Evolutionary conservation across 92 coral and sea anemone genomes (phyloP).

Genomic region (Phenganax stokvisi): DNA sequence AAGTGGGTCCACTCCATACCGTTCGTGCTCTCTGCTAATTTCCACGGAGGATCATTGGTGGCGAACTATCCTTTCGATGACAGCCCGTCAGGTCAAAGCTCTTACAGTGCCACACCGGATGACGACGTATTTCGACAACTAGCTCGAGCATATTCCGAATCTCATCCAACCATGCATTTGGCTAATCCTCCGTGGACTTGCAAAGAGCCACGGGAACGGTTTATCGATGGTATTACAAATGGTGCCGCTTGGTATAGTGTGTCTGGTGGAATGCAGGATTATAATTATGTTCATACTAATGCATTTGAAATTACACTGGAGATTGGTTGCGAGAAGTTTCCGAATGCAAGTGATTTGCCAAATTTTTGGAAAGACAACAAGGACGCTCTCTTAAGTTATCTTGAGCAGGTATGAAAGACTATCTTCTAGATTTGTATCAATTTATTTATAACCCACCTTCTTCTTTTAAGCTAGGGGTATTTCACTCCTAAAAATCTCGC

Average conservation of each 20-base stretch:
- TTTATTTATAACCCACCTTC: background rate
- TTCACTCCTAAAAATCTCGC: too few relatives aligned
- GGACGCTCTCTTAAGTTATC: slow-evolving; percentile 67
- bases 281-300: slow-evolving; percentile 63
- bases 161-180: slow-evolving; percentile 86
- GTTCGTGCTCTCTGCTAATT: slow-evolving; percentile 90
- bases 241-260: slow-evolving; percentile 94
- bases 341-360: slow-evolving; percentile 72
- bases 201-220: slow-evolving; percentile 79
- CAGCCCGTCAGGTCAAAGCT: slow-evolving; percentile 89
- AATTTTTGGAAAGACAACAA: slow-evolving; percentile 85
- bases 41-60: slow-evolving; percentile 95
- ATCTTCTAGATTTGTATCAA: background rate
- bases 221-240: slow-evolving; percentile 94
- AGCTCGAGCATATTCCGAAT: slow-evolving; percentile 74
- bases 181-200: slow-evolving; percentile 98
- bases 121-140: slow-evolving; percentile 92
- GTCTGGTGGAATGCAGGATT: slow-evolving; percentile 99
- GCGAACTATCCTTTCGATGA: slow-evolving; percentile 95
- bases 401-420: slow-evolving; percentile 66
- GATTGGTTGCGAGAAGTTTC: slow-evolving; percentile 96
- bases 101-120: slow-evolving; percentile 98
- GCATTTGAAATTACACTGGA: slow-evolving; percentile 87
- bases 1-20: slow-evolving; percentile 79
- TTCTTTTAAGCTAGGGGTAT: too few relatives aligned